Percentiles rank a stretch among this genome's conserved stretches.
phyloP scores from a whole-genome alignment of 2,797 vertebrate genomes.

The Epinephelus malabaricus region DNA sequence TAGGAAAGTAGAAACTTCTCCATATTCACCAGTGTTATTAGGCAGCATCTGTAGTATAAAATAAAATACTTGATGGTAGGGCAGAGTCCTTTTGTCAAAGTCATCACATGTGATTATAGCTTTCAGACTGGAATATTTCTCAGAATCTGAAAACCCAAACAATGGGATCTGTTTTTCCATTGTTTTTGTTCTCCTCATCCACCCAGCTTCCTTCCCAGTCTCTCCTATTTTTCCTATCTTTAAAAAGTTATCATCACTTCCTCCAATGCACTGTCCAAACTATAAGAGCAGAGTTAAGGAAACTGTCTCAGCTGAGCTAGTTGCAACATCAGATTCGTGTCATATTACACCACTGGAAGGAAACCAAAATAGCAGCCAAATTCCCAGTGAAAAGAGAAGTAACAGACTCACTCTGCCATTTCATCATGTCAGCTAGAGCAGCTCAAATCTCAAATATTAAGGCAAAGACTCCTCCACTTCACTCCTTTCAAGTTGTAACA shows the following conservation, averaged over 20 bases:
- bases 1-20: too few species aligned
- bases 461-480: too few species aligned
- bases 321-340: background rate
- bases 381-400: slow-evolving; percentile 7
- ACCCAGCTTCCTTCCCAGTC: background rate
- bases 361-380: background rate
- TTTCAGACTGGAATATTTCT: background rate
- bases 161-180: slow-evolving; percentile 7
- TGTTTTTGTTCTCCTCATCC: background rate
- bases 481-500: background rate
- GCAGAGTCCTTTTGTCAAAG: background rate
- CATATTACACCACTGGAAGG: background rate
- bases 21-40: too few species aligned
- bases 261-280: background rate
- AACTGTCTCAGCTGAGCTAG: background rate
- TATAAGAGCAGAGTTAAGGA: background rate
- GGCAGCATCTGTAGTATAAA: too few species aligned
- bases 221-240: background rate
- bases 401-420: background rate
- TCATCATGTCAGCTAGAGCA: background rate
- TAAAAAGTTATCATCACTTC: background rate
- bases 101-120: background rate
- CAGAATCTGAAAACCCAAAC: background rate
- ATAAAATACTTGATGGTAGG: too few species aligned
- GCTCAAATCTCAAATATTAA: background rate